A percentile compares a stretch with the other conserved stretches of the same genome.
These are phyloP conservation scores for Camponotus fellah DNA, from an alignment of 2,888 invertebrate species.

Conservation along the genomic window DNA sequence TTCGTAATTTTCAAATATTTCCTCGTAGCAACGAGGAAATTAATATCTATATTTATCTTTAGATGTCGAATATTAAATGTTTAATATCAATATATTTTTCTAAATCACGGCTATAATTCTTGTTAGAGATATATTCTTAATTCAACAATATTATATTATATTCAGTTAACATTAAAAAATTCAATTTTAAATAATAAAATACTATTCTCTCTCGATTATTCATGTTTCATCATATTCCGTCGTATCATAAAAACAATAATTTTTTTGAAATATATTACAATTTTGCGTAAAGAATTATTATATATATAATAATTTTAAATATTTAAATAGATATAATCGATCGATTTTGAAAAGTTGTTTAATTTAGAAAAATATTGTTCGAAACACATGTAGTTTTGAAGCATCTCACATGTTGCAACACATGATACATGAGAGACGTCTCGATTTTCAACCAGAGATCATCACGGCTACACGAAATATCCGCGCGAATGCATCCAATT, in stretches of 20 bases:
- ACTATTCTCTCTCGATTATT: not conserved
- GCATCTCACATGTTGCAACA: not conserved
- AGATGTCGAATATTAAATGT: slow-evolving; percentile 11
- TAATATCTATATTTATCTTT: not conserved
- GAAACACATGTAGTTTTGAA: not conserved
- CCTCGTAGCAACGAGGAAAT: not conserved
- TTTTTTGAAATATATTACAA: not conserved
- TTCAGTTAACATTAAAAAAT: not conserved
- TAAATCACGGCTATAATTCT: not conserved
- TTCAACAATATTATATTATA: not conserved
- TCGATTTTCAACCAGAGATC: slow-evolving; percentile 15
- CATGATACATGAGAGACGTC: not conserved
- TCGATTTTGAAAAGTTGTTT: not conserved
- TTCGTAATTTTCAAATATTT: not conserved
- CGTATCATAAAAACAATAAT: not conserved
- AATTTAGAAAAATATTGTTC: not conserved
- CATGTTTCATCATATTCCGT: not conserved
- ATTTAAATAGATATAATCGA: not conserved
- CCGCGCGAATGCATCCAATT: not conserved
- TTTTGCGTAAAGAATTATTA: not conserved
- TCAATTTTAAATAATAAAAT: not conserved
- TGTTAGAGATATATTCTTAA: not conserved
- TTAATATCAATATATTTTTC: not conserved
- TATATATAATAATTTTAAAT: not conserved
- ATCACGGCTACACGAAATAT: slow-evolving; percentile 9